Evolutionary conservation across 2,888 invertebrate species (phyloP), one percentile per base, ranked within the genome.

Genomic region (Epirrita christyi): DNA sequence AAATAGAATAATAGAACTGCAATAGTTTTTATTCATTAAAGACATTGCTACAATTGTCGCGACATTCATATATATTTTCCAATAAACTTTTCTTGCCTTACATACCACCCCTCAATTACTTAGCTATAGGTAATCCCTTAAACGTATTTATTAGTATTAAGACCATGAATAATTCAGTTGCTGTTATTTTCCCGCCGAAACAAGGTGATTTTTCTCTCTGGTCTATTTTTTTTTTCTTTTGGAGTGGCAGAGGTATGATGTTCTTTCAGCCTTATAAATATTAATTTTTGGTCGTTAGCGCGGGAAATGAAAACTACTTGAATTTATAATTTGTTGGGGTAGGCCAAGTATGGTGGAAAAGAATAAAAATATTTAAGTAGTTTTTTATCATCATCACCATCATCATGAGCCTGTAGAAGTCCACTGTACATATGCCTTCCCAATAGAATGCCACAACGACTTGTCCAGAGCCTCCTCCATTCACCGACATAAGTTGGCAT

Each of bases 81-180:
- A 55, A 36, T 50, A 40, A 50, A 32, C 37, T 51, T 45, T 13
- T 47, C 47, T 38, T 42, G 41, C 32, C 52, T 52, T 14, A 54
- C 38, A 47, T 51, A 52, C 40, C 41, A 38, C 44, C 44, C 32
- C 45, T 59, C 53, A 42, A 21, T 21, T 21, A 6, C 44, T 48
- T 42, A 58, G 32, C 32, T 32, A 21, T 61, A 59, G 63, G 59
- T 62, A 61, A 64, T 61, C 66, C 62, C 38, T 54, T 54, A 72
- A 48, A 37, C 49, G 36, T 37, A 77, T 90, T 86, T 88, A 83
- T 88, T 83, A 84, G 73, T 56, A 76, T 78, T 76, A 78, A 55
- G 55, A 9, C 53, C 59, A 68, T 87, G 85, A 82, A 89, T 89
- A 68, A 89, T 89, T 87, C 86, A 88, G 78, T 48, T 63, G 77